Evolutionary conservation across 2,113 vertebrate genomes (phyloP).

Genomic region (Macaca mulatta): DNA sequence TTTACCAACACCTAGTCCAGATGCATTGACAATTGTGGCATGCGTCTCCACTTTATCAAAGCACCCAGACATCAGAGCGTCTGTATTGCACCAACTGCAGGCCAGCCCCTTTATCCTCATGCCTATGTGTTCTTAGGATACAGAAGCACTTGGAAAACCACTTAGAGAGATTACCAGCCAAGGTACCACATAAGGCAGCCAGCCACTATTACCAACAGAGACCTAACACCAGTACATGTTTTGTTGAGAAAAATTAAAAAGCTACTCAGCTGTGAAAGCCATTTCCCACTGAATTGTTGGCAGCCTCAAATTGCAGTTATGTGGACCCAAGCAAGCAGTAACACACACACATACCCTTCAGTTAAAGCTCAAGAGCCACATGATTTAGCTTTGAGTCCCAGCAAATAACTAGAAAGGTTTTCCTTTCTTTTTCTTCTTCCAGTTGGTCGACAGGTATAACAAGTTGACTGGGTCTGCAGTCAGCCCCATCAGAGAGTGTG

Average conservation of each 20-base stretch:
- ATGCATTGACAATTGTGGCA: background rate
- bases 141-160: slow-evolving; percentile 45
- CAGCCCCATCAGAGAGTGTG: background rate
- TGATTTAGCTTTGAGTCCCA: slow-evolving; percentile 35
- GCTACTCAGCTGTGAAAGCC: slow-evolving; percentile 11
- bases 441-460: background rate
- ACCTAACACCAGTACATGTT: slow-evolving; percentile 35
- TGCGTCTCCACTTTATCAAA: slow-evolving; percentile 30
- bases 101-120: background rate
- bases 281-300: slow-evolving; percentile 41
- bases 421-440: background rate
- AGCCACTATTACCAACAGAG: background rate
- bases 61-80: background rate
- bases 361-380: slow-evolving; percentile 47
- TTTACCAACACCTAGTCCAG: background rate
- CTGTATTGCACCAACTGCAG: background rate
- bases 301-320: slow-evolving; percentile 48
- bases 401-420: slow-evolving; percentile 26
- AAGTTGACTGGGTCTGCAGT: background rate
- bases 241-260: slow-evolving; percentile 64
- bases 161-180: slow-evolving; percentile 20
- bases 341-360: background rate
- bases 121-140: slow-evolving; percentile 1
- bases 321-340: background rate
- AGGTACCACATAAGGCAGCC: background rate